These are phyloP conservation scores for Carduelis carduelis DNA, from an alignment of 2,797 vertebrate species.

Conservation along the genomic window DNA sequence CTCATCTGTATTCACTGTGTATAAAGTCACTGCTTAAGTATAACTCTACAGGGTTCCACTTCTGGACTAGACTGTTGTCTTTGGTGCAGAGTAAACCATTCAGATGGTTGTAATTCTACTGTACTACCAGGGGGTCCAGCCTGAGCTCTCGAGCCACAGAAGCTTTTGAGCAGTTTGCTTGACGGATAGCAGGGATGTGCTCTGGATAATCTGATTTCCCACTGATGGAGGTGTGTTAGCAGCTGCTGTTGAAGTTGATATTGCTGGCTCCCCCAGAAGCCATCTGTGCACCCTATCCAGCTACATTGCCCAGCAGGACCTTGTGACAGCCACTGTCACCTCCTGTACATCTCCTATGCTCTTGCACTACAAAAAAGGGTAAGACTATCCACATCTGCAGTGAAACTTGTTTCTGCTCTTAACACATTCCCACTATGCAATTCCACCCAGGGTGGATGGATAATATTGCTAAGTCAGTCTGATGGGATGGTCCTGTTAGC, in stretches of 20 bases:
- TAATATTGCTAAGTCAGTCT: neutral
- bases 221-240: neutral
- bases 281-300: neutral
- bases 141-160: slow-evolving; percentile 28
- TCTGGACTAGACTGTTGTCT: slow-evolving; percentile 18
- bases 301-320: neutral
- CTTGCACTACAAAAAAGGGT: neutral
- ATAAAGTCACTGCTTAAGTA: neutral
- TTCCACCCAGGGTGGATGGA: neutral
- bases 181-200: neutral
- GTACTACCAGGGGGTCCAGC: neutral
- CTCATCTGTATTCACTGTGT: slow-evolving; percentile 41
- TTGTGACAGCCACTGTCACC: neutral
- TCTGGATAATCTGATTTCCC: slow-evolving; percentile 37
- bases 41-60: slow-evolving; percentile 30
- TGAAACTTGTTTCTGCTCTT: neutral
- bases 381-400: neutral
- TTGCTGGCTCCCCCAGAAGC: neutral
- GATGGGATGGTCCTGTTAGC: neutral
- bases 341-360: neutral
- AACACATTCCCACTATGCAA: neutral
- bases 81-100: slow-evolving; percentile 19
- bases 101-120: slow-evolving; percentile 3
- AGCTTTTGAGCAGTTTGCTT: neutral
- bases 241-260: slow-evolving; percentile 14